These are phyloP conservation scores for Euwallacea fornicatus DNA, from an alignment of 1,140 invertebrate genomes.

Conservation along the genomic window DNA sequence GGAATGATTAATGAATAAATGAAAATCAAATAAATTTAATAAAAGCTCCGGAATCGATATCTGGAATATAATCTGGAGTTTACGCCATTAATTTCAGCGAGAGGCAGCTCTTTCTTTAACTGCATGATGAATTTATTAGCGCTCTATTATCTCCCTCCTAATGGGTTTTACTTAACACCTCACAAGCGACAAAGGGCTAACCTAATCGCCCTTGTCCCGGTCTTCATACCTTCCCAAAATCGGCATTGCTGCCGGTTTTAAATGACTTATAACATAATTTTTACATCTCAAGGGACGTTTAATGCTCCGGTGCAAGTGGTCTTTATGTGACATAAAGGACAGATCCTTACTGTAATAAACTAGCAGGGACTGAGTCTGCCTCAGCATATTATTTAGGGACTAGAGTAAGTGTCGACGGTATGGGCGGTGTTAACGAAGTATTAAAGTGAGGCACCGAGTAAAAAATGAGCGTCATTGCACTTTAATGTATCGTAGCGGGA, in stretches of 20 bases:
- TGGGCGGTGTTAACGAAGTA: conserved; percentile 6
- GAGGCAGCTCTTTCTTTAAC: not conserved
- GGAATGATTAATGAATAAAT: not conserved
- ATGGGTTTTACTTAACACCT: too few relatives aligned
- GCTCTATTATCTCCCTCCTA: too few relatives aligned
- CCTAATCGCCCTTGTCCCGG: too few relatives aligned
- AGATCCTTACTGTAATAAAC: conserved; percentile 1
- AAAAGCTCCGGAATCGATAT: conserved; percentile 4
- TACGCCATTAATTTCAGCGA: not conserved
- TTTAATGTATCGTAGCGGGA: too few relatives aligned
- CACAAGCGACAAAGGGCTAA: too few relatives aligned
- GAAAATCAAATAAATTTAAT: conserved; percentile 7
- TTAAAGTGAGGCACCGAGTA: not conserved
- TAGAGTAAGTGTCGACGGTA: not conserved
- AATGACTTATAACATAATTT: not conserved
- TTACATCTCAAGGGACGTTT: conserved; percentile 8
- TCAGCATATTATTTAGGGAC: not conserved
- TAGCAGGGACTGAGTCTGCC: conserved; percentile 3
- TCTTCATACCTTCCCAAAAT: not conserved
- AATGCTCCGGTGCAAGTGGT: conserved; percentile 10
- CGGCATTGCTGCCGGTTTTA: too few relatives aligned
- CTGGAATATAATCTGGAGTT: conserved; percentile 3
- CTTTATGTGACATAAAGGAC: conserved; percentile 7
- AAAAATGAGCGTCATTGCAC: too few relatives aligned
- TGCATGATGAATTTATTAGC: too few relatives aligned